These are phyloP conservation scores for Myathropa florea DNA, from an alignment of 2,888 invertebrate genomes.

Conservation along the genomic window DNA sequence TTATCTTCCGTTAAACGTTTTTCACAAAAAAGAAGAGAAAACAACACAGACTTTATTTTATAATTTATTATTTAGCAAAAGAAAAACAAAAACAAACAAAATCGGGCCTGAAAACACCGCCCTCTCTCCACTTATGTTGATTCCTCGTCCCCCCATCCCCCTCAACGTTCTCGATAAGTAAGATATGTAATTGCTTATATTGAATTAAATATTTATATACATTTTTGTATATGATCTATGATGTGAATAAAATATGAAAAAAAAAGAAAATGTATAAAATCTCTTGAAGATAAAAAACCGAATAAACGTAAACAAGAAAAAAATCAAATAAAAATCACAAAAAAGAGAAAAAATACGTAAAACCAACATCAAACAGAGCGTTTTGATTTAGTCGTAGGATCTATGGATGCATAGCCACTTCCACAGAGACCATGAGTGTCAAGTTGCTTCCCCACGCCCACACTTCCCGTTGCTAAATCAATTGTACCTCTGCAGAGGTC, in stretches of 20 bases:
- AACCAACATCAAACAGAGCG: constrained; percentile 17
- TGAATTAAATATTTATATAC: constrained; percentile 70
- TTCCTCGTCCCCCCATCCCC: constrained; percentile 14
- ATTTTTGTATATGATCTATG: constrained; percentile 71
- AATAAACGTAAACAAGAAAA: constrained; percentile 15
- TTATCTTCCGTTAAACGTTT: constrained; percentile 63
- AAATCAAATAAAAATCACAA: constrained; percentile 28
- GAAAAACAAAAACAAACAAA: constrained; percentile 9
- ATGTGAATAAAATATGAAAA: constrained; percentile 62
- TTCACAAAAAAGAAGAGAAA: constrained; percentile 35
- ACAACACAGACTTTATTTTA: constrained; percentile 68
- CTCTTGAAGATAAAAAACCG: constrained; percentile 44
- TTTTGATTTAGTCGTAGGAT: constrained; percentile 20
- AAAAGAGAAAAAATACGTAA: constrained; percentile 43
- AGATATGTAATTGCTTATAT: constrained; percentile 67
- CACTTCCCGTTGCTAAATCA: constrained; percentile 3
- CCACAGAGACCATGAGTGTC: not conserved
- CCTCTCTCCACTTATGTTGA: constrained; percentile 21
- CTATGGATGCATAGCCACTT: constrained; percentile 1
- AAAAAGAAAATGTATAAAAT: constrained; percentile 32
- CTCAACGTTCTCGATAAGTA: constrained; percentile 65
- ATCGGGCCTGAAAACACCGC: constrained; percentile 29
- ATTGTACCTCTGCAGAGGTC: constrained; percentile 13
- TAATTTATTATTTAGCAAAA: constrained; percentile 66
- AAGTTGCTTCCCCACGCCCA: not conserved